Percentiles rank a stretch among this genome's conserved stretches.
phyloP scores from a whole-genome alignment of 1,140 invertebrate genomes.

The Ceratosolen fusciceps region DNA sequence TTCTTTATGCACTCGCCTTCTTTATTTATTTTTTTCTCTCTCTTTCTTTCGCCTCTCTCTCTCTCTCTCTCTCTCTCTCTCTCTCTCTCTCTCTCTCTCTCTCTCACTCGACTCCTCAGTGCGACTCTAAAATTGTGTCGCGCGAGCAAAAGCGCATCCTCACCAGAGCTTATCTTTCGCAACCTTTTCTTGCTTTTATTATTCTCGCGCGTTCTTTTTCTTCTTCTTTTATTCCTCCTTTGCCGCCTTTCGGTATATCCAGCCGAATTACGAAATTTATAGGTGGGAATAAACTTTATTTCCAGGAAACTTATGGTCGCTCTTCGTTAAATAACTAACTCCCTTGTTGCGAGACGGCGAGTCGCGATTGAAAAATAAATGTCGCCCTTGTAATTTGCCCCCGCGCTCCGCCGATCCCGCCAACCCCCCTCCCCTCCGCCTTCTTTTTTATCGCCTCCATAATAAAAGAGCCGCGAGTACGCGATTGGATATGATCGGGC shows the following conservation, averaged over 20 bases:
- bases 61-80: not conserved
- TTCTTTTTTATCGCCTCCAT: no score
- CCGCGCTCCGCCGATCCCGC: no score
- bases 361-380: no score
- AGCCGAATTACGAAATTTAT: not conserved
- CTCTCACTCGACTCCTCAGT: slow-evolving; percentile 40
- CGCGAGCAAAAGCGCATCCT: slow-evolving; percentile 3
- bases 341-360: no score
- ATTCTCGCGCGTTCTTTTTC: not conserved
- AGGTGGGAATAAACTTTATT: not conserved
- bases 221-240: not conserved
- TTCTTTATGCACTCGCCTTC: not conserved
- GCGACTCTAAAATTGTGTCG: slow-evolving; percentile 14
- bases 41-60: slow-evolving; percentile 42
- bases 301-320: not conserved
- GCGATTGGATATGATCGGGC: not conserved
- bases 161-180: not conserved
- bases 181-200: not conserved
- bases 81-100: not conserved
- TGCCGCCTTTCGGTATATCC: not conserved
- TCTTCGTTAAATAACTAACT: not conserved
- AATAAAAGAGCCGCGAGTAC: no score
- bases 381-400: no score
- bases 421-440: no score
- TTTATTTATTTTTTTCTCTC: not conserved